Evolutionary conservation across 2,797 vertebrate genomes (phyloP).

Genomic region (Sebastiscus albofasciatus): DNA sequence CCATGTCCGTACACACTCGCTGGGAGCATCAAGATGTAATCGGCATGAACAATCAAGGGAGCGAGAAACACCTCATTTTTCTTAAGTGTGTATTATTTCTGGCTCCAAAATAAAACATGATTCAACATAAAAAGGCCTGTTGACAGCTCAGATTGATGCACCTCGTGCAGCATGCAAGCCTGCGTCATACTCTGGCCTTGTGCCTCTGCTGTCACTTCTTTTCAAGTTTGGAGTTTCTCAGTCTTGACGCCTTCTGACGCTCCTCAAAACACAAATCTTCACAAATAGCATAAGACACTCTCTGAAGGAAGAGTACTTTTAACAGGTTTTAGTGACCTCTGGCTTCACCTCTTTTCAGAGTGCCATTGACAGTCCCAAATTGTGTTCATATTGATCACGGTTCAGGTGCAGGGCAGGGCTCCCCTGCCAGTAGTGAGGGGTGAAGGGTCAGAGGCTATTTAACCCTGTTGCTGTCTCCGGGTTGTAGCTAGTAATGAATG

Average conservation of each 20-base stretch:
- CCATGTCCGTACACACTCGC: constrained; percentile 7
- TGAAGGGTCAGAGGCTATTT: constrained; percentile 68
- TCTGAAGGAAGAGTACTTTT: neutral
- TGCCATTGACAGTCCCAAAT: neutral
- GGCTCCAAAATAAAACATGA: constrained; percentile 33
- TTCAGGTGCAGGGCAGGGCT: constrained; percentile 66
- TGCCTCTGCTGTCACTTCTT: neutral
- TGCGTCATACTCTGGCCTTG: constrained; percentile 5
- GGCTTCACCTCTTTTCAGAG: constrained; percentile 19
- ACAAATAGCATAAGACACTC: neutral
- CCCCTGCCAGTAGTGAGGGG: constrained; percentile 52
- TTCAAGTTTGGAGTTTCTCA: constrained; percentile 4
- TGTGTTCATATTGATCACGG: constrained; percentile 30
- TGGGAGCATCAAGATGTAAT: constrained; percentile 46
- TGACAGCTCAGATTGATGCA: constrained; percentile 10
- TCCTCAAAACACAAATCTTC: neutral
- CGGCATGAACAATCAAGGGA: constrained; percentile 47
- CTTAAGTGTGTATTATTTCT: constrained; percentile 30
- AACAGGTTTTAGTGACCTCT: constrained; percentile 20
- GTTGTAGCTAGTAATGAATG: constrained; percentile 65
- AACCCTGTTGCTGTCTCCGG: constrained; percentile 70
- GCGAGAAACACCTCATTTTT: constrained; percentile 22
- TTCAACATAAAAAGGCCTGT: constrained; percentile 9
- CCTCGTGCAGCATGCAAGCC: constrained; percentile 10
- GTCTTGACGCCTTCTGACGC: neutral